These are phyloP conservation scores for Prionace glauca DNA, from an alignment of 2,797 vertebrate genomes.

Conservation along the genomic window DNA sequence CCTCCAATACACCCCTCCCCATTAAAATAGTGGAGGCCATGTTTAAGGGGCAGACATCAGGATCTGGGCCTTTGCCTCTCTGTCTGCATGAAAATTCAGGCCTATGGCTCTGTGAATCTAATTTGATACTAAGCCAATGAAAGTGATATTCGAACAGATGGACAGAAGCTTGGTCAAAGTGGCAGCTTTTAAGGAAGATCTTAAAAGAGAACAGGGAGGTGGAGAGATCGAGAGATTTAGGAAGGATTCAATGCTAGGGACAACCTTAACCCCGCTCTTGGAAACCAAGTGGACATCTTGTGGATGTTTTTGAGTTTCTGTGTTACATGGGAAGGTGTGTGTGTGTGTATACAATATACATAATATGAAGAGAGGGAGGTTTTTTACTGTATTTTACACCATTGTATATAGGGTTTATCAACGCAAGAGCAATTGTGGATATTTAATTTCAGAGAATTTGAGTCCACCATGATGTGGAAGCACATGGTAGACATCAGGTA, in stretches of 20 bases:
- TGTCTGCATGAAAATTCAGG: too few species aligned
- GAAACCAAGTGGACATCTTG: not conserved
- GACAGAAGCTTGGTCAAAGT: not conserved
- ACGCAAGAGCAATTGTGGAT: not conserved
- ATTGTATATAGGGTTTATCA: not conserved
- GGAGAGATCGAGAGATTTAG: not conserved
- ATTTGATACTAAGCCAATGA: not conserved
- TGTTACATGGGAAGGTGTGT: not conserved
- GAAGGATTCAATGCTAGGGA: not conserved
- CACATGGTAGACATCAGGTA: not conserved
- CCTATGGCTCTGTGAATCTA: too few species aligned
- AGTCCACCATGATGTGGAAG: not conserved
- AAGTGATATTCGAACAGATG: not conserved
- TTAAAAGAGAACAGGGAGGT: not conserved
- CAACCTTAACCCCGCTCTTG: not conserved
- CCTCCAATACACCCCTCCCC: too few species aligned
- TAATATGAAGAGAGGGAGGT: not conserved
- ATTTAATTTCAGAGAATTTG: not conserved
- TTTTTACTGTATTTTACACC: not conserved
- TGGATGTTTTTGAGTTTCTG: not conserved
- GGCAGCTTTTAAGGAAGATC: not conserved
- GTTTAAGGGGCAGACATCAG: too few species aligned
- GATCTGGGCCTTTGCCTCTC: too few species aligned
- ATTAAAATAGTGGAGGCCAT: too few species aligned
- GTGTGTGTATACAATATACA: not conserved